Evolutionary conservation across 1,140 invertebrate species (phyloP).

Genomic region (Lepidurus couesii): DNA sequence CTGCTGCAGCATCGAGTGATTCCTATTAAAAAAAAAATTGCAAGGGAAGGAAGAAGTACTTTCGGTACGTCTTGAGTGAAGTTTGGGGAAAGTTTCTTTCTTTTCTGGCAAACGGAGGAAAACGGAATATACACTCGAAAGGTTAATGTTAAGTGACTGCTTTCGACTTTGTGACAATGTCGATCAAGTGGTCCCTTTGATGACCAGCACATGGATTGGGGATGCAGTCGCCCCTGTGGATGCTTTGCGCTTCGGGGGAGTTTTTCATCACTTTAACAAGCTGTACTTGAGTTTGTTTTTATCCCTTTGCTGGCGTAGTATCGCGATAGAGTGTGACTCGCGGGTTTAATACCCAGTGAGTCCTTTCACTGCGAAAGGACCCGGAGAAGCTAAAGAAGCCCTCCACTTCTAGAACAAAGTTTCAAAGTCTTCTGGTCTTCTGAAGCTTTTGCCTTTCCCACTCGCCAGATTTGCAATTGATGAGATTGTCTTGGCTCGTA

Average conservation of each 20-base stretch:
- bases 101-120: no score
- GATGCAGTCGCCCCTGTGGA: not conserved
- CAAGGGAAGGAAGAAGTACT: not conserved
- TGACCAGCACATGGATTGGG: not conserved
- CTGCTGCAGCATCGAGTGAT: not conserved
- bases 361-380: not conserved
- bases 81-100: no score
- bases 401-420: no score
- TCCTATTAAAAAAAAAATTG: not conserved
- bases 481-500: conserved; percentile 14
- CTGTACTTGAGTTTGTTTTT: not conserved
- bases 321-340: not conserved
- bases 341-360: no score
- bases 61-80: not conserved
- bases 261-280: not conserved
- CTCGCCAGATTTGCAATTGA: conserved; percentile 10
- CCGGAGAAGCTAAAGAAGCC: not conserved
- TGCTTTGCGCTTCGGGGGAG: not conserved
- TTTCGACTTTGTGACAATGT: not conserved
- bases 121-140: no score
- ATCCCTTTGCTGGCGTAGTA: not conserved
- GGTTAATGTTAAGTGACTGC: not conserved
- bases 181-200: not conserved
- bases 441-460: not conserved
- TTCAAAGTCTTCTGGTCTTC: not conserved